These are phyloP conservation scores for Phoxinus dragarum DNA, from an alignment of 2,797 vertebrate species.

Conservation along the genomic window DNA sequence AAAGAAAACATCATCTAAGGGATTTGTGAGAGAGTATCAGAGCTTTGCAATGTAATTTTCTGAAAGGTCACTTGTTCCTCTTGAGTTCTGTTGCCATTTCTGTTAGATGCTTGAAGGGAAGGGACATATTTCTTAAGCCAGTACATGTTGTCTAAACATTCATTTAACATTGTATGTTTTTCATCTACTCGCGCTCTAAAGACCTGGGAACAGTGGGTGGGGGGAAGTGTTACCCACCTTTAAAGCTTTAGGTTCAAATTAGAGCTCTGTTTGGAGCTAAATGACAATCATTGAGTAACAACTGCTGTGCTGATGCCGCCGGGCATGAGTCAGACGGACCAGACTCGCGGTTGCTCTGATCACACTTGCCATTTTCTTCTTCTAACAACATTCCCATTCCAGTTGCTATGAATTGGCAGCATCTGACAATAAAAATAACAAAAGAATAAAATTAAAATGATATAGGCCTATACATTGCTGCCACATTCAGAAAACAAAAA, in stretches of 20 bases:
- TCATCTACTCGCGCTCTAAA: background rate
- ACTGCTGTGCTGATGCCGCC: slow-evolving; percentile 15
- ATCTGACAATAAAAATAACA: background rate
- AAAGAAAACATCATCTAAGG: slow-evolving; percentile 27
- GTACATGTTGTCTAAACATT: background rate
- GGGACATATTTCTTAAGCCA: background rate
- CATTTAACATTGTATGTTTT: background rate
- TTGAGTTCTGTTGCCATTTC: slow-evolving; percentile 43
- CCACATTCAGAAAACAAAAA: background rate
- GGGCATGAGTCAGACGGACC: background rate
- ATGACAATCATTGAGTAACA: slow-evolving; percentile 12
- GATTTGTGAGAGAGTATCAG: slow-evolving; percentile 6
- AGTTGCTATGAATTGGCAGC: background rate
- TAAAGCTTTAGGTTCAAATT: slow-evolving; percentile 6
- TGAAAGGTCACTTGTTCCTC: slow-evolving; percentile 38
- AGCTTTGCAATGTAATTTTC: slow-evolving; percentile 9
- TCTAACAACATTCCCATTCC: background rate
- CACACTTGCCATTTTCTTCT: background rate
- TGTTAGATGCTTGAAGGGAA: background rate
- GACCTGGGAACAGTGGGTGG: background rate
- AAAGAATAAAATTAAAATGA: background rate
- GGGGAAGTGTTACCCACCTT: background rate
- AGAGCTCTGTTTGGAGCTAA: slow-evolving; percentile 18
- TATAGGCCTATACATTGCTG: background rate
- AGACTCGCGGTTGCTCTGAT: background rate